Evolutionary conservation across 1,140 invertebrate species (phyloP).

Genomic region (Eumaeus atala): DNA sequence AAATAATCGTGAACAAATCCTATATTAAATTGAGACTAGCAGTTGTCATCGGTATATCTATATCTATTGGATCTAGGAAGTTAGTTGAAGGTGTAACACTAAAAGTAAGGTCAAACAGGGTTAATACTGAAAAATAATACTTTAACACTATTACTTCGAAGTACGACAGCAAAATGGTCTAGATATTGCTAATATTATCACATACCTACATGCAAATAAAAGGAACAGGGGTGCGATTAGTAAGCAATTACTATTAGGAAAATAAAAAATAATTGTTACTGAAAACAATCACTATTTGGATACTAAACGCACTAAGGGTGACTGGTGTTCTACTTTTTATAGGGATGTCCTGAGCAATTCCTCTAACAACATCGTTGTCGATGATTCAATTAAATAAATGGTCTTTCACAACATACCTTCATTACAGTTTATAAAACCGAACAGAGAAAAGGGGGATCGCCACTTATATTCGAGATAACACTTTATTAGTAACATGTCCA

Average conservation of each 20-base stretch:
- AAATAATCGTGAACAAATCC: neutral
- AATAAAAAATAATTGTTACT: constrained; percentile 18
- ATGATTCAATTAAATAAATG: too few species aligned
- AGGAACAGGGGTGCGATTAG: constrained; percentile 16
- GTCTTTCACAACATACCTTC: too few species aligned
- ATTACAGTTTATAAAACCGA: too few species aligned
- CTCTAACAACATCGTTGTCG: too few species aligned
- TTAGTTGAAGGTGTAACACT: constrained; percentile 18
- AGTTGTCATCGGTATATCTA: neutral
- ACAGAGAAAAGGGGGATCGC: too few species aligned
- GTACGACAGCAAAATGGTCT: constrained; percentile 31
- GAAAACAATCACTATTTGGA: constrained; percentile 27
- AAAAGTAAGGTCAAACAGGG: constrained; percentile 3
- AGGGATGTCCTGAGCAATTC: constrained; percentile 7
- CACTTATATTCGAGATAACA: too few species aligned
- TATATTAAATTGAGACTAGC: constrained; percentile 58
- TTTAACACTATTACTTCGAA: constrained; percentile 3
- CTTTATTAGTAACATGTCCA: too few species aligned
- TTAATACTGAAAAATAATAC: constrained; percentile 13
- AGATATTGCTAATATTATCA: constrained; percentile 29
- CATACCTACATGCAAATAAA: constrained; percentile 29
- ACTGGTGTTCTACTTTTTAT: neutral
- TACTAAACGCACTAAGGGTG: constrained; percentile 8
- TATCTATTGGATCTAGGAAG: constrained; percentile 26
- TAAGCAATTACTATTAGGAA: constrained; percentile 23